Conservation (phyloP, 2,797 vertebrate species). For the Notamacropus eugenii region DNA sequence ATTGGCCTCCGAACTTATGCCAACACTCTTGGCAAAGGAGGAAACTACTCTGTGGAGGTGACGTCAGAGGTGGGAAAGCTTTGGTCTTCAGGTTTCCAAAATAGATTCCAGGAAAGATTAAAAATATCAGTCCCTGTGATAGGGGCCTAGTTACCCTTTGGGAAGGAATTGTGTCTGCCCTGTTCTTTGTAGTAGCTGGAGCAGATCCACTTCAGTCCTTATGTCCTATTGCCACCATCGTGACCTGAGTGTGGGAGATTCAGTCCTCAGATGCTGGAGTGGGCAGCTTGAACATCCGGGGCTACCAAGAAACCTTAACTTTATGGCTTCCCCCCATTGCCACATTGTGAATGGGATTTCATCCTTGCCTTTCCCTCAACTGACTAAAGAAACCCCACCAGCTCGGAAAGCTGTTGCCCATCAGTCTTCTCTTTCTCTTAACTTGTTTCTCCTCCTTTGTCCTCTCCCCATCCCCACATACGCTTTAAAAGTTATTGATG, state of each 20-base stretch:
- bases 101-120: not conserved
- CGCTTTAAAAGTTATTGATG: not conserved
- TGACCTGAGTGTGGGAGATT: not conserved
- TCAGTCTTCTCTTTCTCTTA: not conserved
- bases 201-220: not conserved
- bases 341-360: not conserved
- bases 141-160: not conserved
- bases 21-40: not conserved
- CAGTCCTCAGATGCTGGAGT: not conserved
- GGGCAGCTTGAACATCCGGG: not conserved
- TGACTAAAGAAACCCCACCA: accelerated
- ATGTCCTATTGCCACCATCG: not conserved
- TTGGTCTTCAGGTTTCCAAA: not conserved
- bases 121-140: not conserved
- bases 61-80: not conserved
- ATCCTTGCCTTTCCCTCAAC: not conserved
- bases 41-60: not conserved
- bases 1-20: not conserved
- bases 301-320: not conserved
- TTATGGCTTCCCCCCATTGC: not conserved
- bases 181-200: not conserved
- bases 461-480: not conserved
- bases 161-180: not conserved
- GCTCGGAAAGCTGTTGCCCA: not conserved
- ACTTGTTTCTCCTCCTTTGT: not conserved